Conservation (phyloP, 2,797 vertebrate species). For the Agapornis canus region DNA sequence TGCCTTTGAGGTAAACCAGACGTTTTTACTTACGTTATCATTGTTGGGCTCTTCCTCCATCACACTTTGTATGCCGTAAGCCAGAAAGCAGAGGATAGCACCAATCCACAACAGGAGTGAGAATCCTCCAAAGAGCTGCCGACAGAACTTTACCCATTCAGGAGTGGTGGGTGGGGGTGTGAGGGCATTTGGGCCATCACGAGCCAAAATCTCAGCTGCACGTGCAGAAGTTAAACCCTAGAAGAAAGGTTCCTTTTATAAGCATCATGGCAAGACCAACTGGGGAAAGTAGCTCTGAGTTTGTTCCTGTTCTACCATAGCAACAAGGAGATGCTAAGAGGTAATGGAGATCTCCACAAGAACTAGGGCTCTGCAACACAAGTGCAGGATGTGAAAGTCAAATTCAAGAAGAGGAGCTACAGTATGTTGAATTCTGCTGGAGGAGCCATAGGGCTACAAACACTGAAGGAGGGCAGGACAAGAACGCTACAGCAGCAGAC, state of each 20-base stretch:
- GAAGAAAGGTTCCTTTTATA: background rate
- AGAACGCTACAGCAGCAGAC: background rate
- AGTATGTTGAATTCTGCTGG: background rate
- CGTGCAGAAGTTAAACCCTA: conserved; percentile 87
- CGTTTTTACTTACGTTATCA: conserved; percentile 86
- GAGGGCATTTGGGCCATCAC: conserved; percentile 92
- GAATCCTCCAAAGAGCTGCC: conserved; percentile 95
- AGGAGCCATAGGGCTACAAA: background rate
- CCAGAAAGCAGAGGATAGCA: conserved; percentile 91
- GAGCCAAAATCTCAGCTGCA: conserved; percentile 89
- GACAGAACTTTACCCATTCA: conserved; percentile 97
- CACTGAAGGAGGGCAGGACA: background rate
- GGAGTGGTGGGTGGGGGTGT: conserved; percentile 95
- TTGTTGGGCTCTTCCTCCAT: conserved; percentile 85
- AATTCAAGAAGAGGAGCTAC: background rate
- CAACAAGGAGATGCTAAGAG: background rate
- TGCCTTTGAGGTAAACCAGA: background rate
- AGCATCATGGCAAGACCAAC: background rate
- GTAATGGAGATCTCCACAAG: background rate
- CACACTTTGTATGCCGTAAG: conserved; percentile 86
- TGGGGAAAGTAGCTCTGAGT: background rate
- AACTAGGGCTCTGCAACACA: background rate
- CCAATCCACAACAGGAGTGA: conserved; percentile 96
- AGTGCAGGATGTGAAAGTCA: background rate
- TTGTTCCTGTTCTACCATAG: background rate